Evolutionary conservation across 2,113 vertebrate genomes (phyloP).

Genomic region (Nymphicus hollandicus): DNA sequence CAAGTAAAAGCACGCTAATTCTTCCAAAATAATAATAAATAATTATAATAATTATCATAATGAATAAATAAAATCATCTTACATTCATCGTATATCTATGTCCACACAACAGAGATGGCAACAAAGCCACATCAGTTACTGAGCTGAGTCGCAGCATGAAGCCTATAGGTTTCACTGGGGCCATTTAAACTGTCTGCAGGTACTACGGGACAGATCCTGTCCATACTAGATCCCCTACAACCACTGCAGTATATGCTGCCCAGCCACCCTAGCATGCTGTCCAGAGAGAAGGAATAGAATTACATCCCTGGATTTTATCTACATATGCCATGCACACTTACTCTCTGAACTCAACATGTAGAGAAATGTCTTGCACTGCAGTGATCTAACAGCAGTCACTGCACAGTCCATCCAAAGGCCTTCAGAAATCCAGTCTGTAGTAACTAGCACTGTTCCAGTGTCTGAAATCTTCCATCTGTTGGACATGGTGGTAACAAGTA

Average conservation of each 20-base stretch:
- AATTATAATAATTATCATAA: background rate
- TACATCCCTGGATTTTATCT: background rate
- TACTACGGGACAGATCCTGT: background rate
- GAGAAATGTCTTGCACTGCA: conserved; percentile 77
- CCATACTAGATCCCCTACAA: background rate
- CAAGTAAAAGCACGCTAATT: background rate
- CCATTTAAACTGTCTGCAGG: background rate
- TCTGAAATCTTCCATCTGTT: conserved; percentile 75
- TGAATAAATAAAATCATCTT: background rate
- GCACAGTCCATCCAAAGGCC: conserved; percentile 85
- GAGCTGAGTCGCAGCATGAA: background rate
- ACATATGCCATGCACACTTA: conserved; percentile 42
- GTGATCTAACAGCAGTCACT: conserved; percentile 57
- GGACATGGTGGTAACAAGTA: conserved; percentile 73
- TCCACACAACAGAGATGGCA: background rate
- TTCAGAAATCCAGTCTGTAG: conserved; percentile 74
- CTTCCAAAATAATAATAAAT: background rate
- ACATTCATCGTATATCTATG: background rate
- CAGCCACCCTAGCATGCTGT: rapidly evolving
- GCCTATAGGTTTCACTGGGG: rapidly evolving
- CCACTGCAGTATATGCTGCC: background rate
- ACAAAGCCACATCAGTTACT: background rate
- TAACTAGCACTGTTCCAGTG: conserved; percentile 18
- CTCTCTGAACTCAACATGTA: conserved; percentile 78
- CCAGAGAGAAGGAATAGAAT: background rate